Percentiles rank a stretch among this genome's conserved stretches.
phyloP scores from a whole-genome alignment of 2,888 invertebrate species.

The Prosapia bicincta region DNA sequence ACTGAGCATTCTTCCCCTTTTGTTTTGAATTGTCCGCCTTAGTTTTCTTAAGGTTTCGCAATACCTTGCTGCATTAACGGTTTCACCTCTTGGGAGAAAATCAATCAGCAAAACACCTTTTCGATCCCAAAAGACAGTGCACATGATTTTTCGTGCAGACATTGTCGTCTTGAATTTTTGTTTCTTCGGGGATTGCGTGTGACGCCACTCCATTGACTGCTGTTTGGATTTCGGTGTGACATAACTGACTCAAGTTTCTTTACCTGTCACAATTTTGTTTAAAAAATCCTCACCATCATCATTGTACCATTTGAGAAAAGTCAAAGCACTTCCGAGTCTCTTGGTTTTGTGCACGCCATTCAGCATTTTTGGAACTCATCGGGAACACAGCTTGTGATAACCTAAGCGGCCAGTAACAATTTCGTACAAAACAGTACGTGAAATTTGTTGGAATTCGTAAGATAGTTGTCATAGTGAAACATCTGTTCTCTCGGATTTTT shows the following conservation, averaged over 20 bases:
- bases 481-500: too few species aligned
- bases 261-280: constrained; percentile 35
- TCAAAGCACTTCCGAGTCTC: constrained; percentile 21
- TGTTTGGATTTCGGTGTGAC: constrained; percentile 32
- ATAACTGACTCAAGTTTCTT: constrained; percentile 35
- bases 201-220: too few species aligned
- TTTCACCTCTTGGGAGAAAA: constrained; percentile 28
- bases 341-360: constrained; percentile 34
- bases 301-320: constrained; percentile 35
- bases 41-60: constrained; percentile 31
- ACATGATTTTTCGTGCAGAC: constrained; percentile 34
- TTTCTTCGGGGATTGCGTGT: constrained; percentile 24
- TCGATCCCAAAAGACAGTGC: constrained; percentile 36
- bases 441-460: too few species aligned
- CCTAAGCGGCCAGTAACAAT: too few species aligned
- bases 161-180: constrained; percentile 30
- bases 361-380: constrained; percentile 37
- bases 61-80: constrained; percentile 29
- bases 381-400: too few species aligned
- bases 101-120: constrained; percentile 34
- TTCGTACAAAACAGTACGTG: too few species aligned
- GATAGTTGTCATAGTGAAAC: too few species aligned
- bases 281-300: constrained; percentile 36
- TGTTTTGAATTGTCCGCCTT: constrained; percentile 29
- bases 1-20: constrained; percentile 33